Evolutionary conservation across 1,140 invertebrate species (phyloP).

Genomic region (Elymnias hypermnestra): DNA sequence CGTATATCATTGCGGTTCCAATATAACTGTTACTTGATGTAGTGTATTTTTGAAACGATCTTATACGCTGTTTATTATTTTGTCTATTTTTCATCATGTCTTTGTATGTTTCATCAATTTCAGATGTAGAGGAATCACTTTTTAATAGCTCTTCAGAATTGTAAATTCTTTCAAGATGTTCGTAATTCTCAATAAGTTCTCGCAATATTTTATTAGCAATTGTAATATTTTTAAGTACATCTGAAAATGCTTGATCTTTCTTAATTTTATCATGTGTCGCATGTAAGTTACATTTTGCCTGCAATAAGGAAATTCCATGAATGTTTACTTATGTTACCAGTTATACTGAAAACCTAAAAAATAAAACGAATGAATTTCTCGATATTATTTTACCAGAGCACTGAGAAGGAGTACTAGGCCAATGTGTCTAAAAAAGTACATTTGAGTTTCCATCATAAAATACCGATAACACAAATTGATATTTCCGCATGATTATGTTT

Average conservation of each 20-base stretch:
- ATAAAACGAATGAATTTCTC: neutral
- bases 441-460: conserved; percentile 3
- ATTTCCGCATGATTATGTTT: neutral
- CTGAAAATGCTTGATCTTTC: conserved; percentile 24
- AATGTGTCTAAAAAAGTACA: neutral
- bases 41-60: neutral
- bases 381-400: conserved; percentile 2
- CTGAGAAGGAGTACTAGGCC: neutral
- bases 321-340: too few relatives aligned
- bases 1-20: conserved; percentile 13
- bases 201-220: conserved; percentile 38
- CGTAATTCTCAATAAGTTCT: conserved; percentile 42
- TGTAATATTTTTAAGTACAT: conserved; percentile 42
- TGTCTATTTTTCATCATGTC: conserved; percentile 2
- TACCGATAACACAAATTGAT: conserved; percentile 8
- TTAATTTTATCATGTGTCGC: neutral
- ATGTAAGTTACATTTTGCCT: conserved; percentile 3
- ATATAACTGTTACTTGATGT: conserved; percentile 5
- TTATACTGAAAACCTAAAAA: neutral
- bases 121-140: conserved; percentile 22
- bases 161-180: conserved; percentile 35
- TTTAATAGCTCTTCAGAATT: conserved; percentile 25
- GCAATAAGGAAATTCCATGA: conserved; percentile 1
- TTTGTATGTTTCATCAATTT: conserved; percentile 25
- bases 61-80: conserved; percentile 11